Evolutionary conservation across 2,888 invertebrate genomes (phyloP), one percentile per base, ranked within the genome.

Genomic region (Melinaea marsaeus): DNA sequence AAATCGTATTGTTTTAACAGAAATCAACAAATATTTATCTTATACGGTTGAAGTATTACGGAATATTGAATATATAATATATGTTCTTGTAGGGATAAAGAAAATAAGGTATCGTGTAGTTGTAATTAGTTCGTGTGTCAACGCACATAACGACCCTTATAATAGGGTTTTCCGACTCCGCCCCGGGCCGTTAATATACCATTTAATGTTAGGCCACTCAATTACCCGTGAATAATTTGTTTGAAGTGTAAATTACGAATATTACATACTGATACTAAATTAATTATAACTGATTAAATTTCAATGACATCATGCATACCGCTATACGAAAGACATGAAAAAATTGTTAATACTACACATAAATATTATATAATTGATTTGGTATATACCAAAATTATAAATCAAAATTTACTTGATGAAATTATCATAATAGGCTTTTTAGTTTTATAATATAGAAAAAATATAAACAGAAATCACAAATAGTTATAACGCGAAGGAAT

Each of bases 221-320:
- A 63, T 58, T 48, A 58, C 22, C 47, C 61, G 61, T 63, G 56
- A 64, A 58, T 63, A 61, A 63, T 66, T 59, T 61, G 32, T 63
- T 61, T 59, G 37, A 61, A 55, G 46, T 59, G 46, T 13, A 54
- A 59, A 61, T 66, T 61, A 47, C 48, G 57, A 57, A 32, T 55
- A 46, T 56, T 58, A 35, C 35, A 46, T 55, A 45, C 48, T 62
- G 37, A 55, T 46, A 55, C 37, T 42, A 13, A 13, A 54, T 42
- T 51, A 51, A 51, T 22, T 22, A 22, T 22, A 22, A 22, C 22
- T 22, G 22, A 22, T 22, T 22, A 22, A 22, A 22, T 22, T 22
- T 22, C 22, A 22, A 22, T 22, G 22, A 22, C 22, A 22, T 22
- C 22, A 22, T 22, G 22, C 22, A 22, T 22, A 22, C 22, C 1